A percentile compares a stretch with the other conserved stretches of the same genome.
phyloP scores from a whole-genome alignment of 1,140 invertebrate genomes.

The Campodea augens region DNA sequence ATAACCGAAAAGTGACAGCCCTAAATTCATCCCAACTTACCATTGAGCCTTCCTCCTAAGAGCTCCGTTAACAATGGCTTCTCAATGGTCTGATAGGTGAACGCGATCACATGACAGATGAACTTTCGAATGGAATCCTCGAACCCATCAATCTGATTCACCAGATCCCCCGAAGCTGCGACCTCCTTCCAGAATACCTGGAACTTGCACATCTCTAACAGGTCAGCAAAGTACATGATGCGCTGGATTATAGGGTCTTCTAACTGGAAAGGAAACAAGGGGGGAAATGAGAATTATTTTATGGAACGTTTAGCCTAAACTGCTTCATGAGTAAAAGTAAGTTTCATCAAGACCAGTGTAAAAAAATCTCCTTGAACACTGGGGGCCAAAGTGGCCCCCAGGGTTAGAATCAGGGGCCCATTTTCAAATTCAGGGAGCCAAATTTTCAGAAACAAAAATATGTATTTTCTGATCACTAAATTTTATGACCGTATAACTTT shows the following conservation, averaged over 20 bases:
- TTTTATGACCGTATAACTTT: too few relatives aligned
- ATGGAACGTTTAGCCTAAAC: too few relatives aligned
- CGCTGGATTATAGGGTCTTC: slow-evolving; percentile 61
- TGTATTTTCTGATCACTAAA: too few relatives aligned
- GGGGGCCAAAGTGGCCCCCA: too few relatives aligned
- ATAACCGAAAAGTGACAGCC: too few relatives aligned
- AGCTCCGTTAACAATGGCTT: slow-evolving; percentile 58
- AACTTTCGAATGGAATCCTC: slow-evolving; percentile 93
- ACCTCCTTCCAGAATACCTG: slow-evolving; percentile 56
- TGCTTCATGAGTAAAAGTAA: background rate
- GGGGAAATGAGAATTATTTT: slow-evolving; percentile 9
- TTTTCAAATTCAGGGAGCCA: too few relatives aligned
- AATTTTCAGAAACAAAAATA: too few relatives aligned
- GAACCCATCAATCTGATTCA: slow-evolving; percentile 63
- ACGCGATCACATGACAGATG: slow-evolving; percentile 90
- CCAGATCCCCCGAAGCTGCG: slow-evolving; percentile 22
- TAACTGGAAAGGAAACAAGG: slow-evolving; percentile 41
- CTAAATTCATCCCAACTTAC: too few relatives aligned
- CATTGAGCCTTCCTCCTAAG: slow-evolving; percentile 49
- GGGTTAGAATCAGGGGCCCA: too few relatives aligned
- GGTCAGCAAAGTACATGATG: slow-evolving; percentile 73
- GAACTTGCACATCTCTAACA: slow-evolving; percentile 86
- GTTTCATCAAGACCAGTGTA: too few relatives aligned
- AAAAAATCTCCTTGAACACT: too few relatives aligned
- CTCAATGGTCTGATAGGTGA: slow-evolving; percentile 90